These are phyloP conservation scores for Toxotes lorentzi DNA, from an alignment of 2,797 vertebrate genomes.

Conservation along the genomic window DNA sequence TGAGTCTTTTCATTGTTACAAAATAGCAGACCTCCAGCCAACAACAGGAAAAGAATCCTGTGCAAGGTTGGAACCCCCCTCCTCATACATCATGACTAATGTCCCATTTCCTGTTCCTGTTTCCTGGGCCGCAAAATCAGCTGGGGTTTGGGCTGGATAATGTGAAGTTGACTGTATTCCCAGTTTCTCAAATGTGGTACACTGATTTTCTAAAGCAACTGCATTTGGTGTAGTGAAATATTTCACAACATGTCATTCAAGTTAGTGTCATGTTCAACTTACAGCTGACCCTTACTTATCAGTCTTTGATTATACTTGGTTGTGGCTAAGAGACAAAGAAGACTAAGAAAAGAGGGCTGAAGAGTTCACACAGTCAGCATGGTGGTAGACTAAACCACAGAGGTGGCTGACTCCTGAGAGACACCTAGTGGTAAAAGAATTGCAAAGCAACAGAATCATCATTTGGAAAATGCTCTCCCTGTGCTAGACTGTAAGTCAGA, in stretches of 20 bases:
- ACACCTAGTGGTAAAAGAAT: slow-evolving; percentile 55
- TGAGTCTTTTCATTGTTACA: slow-evolving; percentile 45
- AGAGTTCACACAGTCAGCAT: background rate
- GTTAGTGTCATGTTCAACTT: slow-evolving; percentile 9
- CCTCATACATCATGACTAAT: slow-evolving; percentile 68
- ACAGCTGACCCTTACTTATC: background rate
- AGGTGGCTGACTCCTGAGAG: slow-evolving; percentile 40
- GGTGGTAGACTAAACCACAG: background rate
- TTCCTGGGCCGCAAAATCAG: slow-evolving; percentile 58
- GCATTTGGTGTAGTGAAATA: background rate
- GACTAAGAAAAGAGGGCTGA: background rate
- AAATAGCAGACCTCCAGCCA: slow-evolving; percentile 45
- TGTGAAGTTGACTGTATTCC: slow-evolving; percentile 13
- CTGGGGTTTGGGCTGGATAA: background rate
- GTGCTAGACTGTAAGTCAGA: slow-evolving; percentile 9
- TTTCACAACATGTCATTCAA: background rate
- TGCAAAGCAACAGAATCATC: slow-evolving; percentile 12
- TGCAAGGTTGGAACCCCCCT: slow-evolving; percentile 12
- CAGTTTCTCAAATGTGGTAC: background rate
- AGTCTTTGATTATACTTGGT: background rate
- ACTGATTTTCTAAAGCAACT: background rate
- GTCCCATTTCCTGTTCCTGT: slow-evolving; percentile 71
- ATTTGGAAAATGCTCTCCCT: background rate
- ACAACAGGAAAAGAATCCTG: slow-evolving; percentile 79
- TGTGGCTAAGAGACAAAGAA: background rate